These are phyloP conservation scores for Rhaphigaster nebulosa DNA, from an alignment of 2,888 invertebrate species.

Conservation along the genomic window DNA sequence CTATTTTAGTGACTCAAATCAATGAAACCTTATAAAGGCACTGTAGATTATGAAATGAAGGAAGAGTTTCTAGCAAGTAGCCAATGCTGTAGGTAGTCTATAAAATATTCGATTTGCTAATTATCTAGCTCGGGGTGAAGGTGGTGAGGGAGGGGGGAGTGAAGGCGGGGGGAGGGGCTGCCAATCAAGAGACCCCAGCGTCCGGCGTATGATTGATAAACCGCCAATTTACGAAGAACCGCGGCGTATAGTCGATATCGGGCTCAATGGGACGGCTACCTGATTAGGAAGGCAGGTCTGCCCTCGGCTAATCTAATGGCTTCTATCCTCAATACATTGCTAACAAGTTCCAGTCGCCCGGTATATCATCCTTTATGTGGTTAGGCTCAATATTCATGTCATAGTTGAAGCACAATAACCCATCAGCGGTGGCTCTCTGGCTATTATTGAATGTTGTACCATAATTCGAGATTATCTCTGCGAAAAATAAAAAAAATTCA, in stretches of 20 bases:
- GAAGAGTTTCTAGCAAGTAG: background rate
- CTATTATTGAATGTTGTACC: no score
- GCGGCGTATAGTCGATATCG: background rate
- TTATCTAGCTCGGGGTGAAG: background rate
- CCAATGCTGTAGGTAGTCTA: background rate
- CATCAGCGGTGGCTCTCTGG: background rate
- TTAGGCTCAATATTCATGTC: background rate
- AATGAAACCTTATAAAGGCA: background rate
- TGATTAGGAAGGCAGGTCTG: conserved; percentile 33
- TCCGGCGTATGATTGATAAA: conserved; percentile 44
- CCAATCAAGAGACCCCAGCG: background rate
- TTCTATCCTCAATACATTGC: conserved; percentile 18
- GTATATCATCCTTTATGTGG: conserved; percentile 39
- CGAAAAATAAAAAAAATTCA: no score
- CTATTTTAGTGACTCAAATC: no score
- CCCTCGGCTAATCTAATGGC: conserved; percentile 16
- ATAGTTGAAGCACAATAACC: background rate
- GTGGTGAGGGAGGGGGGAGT: no score
- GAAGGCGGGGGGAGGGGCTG: background rate
- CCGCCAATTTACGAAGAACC: conserved; percentile 18
- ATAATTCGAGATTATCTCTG: no score
- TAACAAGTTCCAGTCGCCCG: background rate
- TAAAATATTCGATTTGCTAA: background rate
- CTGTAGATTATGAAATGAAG: background rate
- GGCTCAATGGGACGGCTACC: conserved; percentile 31